Base-by-base conservation (phyloP, 2,113 vertebrate species). In the Anarrhichthys ocellatus region DNA sequence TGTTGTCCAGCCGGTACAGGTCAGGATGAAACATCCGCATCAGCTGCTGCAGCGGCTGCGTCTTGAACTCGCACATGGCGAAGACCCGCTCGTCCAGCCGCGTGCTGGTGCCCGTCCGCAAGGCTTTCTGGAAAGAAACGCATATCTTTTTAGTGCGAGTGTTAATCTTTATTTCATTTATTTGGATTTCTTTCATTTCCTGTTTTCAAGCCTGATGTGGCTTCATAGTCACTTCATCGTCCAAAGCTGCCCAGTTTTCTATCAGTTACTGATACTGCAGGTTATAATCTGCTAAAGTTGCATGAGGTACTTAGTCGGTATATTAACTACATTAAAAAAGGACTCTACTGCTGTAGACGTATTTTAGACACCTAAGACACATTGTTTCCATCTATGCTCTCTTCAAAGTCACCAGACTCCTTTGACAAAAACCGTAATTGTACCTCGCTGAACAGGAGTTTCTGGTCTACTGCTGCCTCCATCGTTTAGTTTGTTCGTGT, bases 51-150 rank as follows among this genome's bases (percentile, higher is more conserved):
- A 99, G 95, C 3, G 98, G 98, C 91, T 97, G 97, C 82, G 94
- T 96, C 95, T 99, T 99, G 74, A 99, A 97, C 94, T 99, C 97
- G 40, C 98, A 99, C 98, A 99, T 99, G 52, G 97, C 96, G 64
- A 96, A 98, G 1, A 99, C 96, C 0, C 98, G 96, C 84, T 99
- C 98, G 81, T 99, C 98, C 93, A 99, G 94, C 40, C 97, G 96
- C 0, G 98, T 99, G 85, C 97, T 98, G 3, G 93, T 97, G 36
- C 97, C 98, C 0, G 97, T 99, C 85, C 97, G 95, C 85, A 99
- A 95, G 0, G 98, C 97, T 97, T 97, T 99, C 98, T 99, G 93
- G 0, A 87, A 82, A 27, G 46, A 44, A 50, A 65, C 0, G 0
- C 0, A 44, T 11, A 24, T 2, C 0, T 1, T 17, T 22, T 46